phyloP scores from a whole-genome alignment of 1,140 invertebrate genomes.

The Venturia canescens region DNA sequence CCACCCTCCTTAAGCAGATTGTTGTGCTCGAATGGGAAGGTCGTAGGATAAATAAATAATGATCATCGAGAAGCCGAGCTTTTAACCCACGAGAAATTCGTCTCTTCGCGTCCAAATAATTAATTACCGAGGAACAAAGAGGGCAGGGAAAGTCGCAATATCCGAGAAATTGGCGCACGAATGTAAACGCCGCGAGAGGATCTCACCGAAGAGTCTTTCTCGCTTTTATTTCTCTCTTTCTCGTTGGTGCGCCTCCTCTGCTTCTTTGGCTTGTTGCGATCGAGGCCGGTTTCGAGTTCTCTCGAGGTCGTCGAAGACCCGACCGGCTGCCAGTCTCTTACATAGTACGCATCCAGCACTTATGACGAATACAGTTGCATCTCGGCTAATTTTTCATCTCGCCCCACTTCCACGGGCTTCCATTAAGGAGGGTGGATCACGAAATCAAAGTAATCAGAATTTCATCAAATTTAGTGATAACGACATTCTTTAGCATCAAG shows the following conservation, averaged over 20 bases:
- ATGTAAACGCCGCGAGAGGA: not conserved
- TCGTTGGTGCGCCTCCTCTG: not conserved
- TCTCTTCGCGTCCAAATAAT: constrained; percentile 9
- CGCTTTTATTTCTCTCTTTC: not conserved
- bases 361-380: not conserved
- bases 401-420: too few relatives aligned
- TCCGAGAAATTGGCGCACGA: constrained; percentile 13
- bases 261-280: not conserved
- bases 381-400: not conserved
- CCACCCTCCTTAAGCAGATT: too few relatives aligned
- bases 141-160: constrained; percentile 1
- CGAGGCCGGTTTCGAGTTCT: constrained; percentile 34
- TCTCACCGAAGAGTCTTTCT: not conserved
- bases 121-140: not conserved
- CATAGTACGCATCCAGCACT: not conserved
- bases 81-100: constrained; percentile 9
- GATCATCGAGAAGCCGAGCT: not conserved
- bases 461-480: too few relatives aligned
- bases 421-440: too few relatives aligned
- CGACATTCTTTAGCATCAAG: too few relatives aligned
- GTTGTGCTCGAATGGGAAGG: not conserved
- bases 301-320: constrained; percentile 23
- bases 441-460: too few relatives aligned
- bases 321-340: constrained; percentile 26
- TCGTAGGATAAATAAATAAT: not conserved